Evolutionary conservation across 2,113 vertebrate species (phyloP).

Genomic region (Apteryx mantelli): DNA sequence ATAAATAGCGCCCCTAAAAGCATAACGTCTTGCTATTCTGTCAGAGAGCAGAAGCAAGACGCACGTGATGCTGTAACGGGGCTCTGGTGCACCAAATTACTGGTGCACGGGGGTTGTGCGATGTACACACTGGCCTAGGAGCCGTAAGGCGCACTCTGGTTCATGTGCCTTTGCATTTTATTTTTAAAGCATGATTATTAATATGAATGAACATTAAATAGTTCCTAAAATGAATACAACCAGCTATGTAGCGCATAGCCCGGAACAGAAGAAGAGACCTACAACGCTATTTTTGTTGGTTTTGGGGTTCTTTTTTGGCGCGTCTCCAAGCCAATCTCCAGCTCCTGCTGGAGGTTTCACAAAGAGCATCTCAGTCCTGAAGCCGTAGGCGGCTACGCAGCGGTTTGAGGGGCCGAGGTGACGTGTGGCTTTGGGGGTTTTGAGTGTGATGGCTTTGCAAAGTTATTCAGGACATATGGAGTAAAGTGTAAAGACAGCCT

Average conservation of each 20-base stretch:
- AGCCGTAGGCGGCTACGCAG: background rate
- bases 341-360: too few species aligned
- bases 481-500: background rate
- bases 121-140: too few species aligned
- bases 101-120: too few species aligned
- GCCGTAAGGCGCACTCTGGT: too few species aligned
- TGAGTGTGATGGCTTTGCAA: background rate
- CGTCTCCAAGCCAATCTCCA: accelerated
- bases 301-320: background rate
- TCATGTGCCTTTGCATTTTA: too few species aligned
- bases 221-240: background rate
- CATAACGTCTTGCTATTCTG: too few species aligned
- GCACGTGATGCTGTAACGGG: too few species aligned
- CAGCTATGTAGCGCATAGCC: accelerated
- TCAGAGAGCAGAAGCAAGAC: too few species aligned
- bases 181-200: too few species aligned
- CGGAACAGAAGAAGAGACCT: background rate
- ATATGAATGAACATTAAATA: too few species aligned
- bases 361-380: accelerated
- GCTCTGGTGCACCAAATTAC: too few species aligned
- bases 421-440: accelerated
- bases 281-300: background rate
- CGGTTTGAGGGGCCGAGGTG: background rate
- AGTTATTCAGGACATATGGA: background rate
- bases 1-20: too few species aligned